These are phyloP conservation scores for Rhynchomys soricoides DNA, from an alignment of 2,113 vertebrate genomes.

Conservation along the genomic window DNA sequence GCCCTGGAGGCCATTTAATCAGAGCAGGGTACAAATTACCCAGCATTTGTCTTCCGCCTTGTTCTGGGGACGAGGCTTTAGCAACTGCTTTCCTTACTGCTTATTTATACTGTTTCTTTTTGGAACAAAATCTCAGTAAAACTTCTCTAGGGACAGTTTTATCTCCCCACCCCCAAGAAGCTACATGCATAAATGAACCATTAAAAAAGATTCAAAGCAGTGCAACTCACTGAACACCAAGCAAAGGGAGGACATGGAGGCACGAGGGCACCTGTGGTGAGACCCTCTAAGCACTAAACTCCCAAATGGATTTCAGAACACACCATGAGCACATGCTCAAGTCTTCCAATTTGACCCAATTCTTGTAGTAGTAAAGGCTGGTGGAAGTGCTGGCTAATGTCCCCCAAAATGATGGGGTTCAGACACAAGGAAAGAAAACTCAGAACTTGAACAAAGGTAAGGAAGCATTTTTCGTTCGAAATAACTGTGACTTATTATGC, in stretches of 20 bases:
- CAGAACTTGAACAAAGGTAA: not conserved
- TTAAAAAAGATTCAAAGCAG: slow-evolving; percentile 84
- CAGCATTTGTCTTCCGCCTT: slow-evolving; percentile 74
- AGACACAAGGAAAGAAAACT: not conserved
- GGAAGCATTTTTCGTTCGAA: not conserved
- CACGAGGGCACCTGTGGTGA: slow-evolving; percentile 70
- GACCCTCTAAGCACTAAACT: slow-evolving; percentile 23
- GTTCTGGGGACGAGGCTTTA: slow-evolving; percentile 64
- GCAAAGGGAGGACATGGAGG: slow-evolving; percentile 69
- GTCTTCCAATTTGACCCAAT: not conserved
- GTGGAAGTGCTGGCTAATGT: not conserved
- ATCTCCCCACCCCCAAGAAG: slow-evolving; percentile 78
- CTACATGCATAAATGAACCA: slow-evolving; percentile 84
- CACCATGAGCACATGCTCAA: not conserved
- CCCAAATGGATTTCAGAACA: slow-evolving; percentile 44
- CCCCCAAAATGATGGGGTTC: not conserved
- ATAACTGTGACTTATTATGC: slow-evolving; percentile 1
- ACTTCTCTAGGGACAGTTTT: slow-evolving; percentile 84
- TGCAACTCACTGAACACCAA: slow-evolving; percentile 82
- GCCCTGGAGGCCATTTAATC: slow-evolving; percentile 64
- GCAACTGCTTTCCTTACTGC: slow-evolving; percentile 81
- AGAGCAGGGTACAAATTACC: slow-evolving; percentile 64
- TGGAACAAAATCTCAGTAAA: slow-evolving; percentile 81
- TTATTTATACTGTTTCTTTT: slow-evolving; percentile 84
- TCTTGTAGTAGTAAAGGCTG: not conserved